These are phyloP conservation scores for Acrocephalus kingi DNA, from an alignment of 2,113 vertebrate species.

Conservation along the genomic window DNA sequence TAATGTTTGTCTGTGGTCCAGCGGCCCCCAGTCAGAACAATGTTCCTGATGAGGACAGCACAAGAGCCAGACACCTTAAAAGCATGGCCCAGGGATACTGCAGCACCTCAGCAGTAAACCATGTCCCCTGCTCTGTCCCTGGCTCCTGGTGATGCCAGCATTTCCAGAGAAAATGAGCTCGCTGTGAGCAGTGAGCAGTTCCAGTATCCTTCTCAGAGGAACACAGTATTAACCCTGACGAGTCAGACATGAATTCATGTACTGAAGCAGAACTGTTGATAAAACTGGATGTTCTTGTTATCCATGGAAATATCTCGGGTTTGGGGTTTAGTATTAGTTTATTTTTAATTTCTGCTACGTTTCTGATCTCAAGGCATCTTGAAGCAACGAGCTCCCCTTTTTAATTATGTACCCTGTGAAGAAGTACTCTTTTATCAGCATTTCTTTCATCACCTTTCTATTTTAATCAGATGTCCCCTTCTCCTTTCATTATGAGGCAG, in stretches of 20 bases:
- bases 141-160: not conserved
- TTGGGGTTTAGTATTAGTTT: not conserved
- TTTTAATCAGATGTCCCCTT: conserved; percentile 25
- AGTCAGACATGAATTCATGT: not conserved
- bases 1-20: conserved; percentile 31
- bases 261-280: not conserved
- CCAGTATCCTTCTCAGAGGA: not conserved
- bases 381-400: not conserved
- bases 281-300: conserved; percentile 11
- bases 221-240: not conserved
- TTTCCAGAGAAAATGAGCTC: not conserved
- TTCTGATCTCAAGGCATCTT: not conserved
- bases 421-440: conserved; percentile 15
- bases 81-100: not conserved
- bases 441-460: conserved; percentile 36
- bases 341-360: not conserved
- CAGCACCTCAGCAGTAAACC: not conserved
- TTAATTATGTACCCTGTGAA: not conserved
- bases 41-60: not conserved
- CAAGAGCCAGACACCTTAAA: not conserved
- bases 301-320: not conserved
- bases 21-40: not conserved
- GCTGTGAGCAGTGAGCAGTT: not conserved
- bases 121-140: not conserved
- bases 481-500: not conserved